A percentile compares a stretch with the other conserved stretches of the same genome.
Evolutionary conservation across 2,113 vertebrate genomes (phyloP).

Genomic region (Ctenodactylus gundi): DNA sequence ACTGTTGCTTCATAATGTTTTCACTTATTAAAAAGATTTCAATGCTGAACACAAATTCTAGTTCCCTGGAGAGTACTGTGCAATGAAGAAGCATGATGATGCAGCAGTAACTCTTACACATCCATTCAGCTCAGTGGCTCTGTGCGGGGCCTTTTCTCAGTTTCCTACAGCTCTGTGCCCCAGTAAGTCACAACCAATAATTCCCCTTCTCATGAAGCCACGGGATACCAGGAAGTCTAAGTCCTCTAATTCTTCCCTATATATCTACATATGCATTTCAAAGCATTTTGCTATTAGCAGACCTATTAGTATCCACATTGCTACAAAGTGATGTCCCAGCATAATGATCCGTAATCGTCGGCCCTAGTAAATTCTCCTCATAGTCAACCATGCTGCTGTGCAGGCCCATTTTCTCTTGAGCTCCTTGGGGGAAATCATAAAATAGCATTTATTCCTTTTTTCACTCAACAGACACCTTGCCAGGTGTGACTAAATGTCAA

Average conservation of each 20-base stretch:
- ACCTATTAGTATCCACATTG: neutral
- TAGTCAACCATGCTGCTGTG: neutral
- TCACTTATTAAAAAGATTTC: conserved; percentile 39
- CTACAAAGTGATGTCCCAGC: neutral
- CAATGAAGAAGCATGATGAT: neutral
- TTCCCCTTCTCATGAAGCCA: neutral
- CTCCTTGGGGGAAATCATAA: neutral
- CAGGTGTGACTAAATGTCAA: neutral
- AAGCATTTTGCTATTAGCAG: neutral
- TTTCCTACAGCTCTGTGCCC: neutral
- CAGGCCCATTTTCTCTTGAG: neutral
- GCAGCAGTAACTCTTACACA: neutral
- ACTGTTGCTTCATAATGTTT: neutral
- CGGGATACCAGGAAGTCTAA: neutral
- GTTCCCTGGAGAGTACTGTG: neutral
- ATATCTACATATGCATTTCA: neutral
- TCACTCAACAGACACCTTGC: neutral
- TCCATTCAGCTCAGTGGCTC: neutral
- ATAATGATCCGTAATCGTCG: neutral
- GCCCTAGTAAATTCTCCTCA: neutral
- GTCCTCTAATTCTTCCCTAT: neutral
- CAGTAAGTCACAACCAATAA: neutral
- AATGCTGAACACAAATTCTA: conserved; percentile 3
- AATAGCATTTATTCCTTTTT: neutral
- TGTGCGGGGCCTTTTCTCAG: conserved; percentile 15